Evolutionary conservation across 2,797 vertebrate species (phyloP).

Genomic region (Sandelia bainsii): DNA sequence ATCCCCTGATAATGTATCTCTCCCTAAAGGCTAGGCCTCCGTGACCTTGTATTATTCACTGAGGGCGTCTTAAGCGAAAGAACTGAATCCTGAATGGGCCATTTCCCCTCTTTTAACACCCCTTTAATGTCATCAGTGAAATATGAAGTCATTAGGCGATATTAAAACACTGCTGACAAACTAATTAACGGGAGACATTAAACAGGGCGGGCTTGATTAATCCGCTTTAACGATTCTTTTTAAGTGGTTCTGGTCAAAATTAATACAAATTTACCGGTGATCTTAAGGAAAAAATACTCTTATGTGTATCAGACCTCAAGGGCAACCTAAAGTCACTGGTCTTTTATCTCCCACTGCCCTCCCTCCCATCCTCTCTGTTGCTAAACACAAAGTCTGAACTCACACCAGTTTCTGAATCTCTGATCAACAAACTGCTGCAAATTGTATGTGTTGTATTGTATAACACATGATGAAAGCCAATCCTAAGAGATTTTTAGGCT

Average conservation of each 20-base stretch:
- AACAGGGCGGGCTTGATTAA: slow-evolving; percentile 99
- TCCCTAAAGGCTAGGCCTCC: slow-evolving; percentile 82
- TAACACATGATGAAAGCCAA: background rate
- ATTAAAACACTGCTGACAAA: slow-evolving; percentile 99
- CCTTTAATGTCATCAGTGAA: slow-evolving; percentile 99
- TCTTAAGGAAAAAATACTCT: slow-evolving; percentile 86
- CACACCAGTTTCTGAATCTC: slow-evolving; percentile 26
- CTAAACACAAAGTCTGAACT: slow-evolving; percentile 53
- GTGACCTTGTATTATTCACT: slow-evolving; percentile 82
- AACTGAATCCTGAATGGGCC: slow-evolving; percentile 92
- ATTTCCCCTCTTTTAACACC: slow-evolving; percentile 97
- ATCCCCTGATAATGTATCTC: slow-evolving; percentile 81
- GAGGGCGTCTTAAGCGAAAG: slow-evolving; percentile 80
- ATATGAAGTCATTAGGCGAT: slow-evolving; percentile 99
- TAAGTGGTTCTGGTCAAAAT: slow-evolving; percentile 99
- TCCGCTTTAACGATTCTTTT: slow-evolving; percentile 99
- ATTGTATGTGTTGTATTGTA: background rate
- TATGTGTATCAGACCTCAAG: slow-evolving; percentile 80
- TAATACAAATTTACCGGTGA: slow-evolving; percentile 99
- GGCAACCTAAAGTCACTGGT: slow-evolving; percentile 77
- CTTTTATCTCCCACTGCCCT: slow-evolving; percentile 64
- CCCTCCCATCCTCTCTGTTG: slow-evolving; percentile 11
- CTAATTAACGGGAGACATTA: slow-evolving; percentile 99
- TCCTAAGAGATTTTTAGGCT: background rate
- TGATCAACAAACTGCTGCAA: slow-evolving; percentile 25